Evolutionary conservation across 2,113 vertebrate species (phyloP).

Genomic region (Phasianus colchicus): DNA sequence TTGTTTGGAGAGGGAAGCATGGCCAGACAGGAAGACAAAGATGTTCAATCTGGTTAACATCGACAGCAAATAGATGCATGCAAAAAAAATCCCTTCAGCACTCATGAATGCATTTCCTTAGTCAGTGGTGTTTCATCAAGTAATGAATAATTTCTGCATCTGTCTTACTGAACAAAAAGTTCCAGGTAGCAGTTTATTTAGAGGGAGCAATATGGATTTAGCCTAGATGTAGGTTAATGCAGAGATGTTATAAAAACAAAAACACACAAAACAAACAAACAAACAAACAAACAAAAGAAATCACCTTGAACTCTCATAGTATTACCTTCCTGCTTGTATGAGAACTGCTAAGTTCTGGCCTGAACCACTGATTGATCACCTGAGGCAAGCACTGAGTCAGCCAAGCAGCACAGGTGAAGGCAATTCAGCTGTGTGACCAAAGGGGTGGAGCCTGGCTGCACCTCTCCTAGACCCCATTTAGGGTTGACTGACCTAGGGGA

Average conservation of each 20-base stretch:
- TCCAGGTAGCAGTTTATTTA: background rate
- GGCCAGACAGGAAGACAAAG: background rate
- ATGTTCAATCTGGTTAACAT: background rate
- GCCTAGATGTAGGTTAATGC: background rate
- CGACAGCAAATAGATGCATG: background rate
- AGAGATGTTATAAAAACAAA: background rate
- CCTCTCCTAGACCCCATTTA: too few species aligned
- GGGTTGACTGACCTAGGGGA: too few species aligned
- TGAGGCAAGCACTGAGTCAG: too few species aligned
- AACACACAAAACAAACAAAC: background rate
- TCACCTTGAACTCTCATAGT: accelerated
- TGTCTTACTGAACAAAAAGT: background rate
- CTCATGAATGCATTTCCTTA: constrained; percentile 2
- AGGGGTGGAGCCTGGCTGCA: too few species aligned
- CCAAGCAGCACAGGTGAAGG: too few species aligned
- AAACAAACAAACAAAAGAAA: background rate
- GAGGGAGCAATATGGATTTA: background rate
- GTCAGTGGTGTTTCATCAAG: background rate
- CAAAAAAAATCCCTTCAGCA: constrained; percentile 32
- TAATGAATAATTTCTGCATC: constrained; percentile 30
- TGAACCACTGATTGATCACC: too few species aligned
- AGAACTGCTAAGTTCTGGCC: too few species aligned
- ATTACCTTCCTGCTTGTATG: background rate
- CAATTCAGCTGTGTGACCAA: too few species aligned
- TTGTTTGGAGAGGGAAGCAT: background rate